These are phyloP conservation scores for Gastracanthus pulcherrimus DNA, from an alignment of 2,888 invertebrate genomes.

Conservation along the genomic window DNA sequence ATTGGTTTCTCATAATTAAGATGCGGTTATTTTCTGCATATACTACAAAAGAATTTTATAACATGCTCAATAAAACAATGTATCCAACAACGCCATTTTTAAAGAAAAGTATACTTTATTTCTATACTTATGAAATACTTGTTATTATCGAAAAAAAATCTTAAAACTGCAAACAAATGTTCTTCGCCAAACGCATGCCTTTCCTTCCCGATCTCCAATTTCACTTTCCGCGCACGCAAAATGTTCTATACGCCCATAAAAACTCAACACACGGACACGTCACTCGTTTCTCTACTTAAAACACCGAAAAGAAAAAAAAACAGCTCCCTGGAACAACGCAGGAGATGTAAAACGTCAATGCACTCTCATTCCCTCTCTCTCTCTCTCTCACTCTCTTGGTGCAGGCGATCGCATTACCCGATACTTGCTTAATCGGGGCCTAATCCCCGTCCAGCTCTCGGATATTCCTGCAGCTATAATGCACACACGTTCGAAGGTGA, in stretches of 20 bases:
- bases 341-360: conserved; percentile 18
- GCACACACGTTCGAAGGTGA: conserved; percentile 60
- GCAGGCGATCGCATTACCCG: conserved; percentile 35
- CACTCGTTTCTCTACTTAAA: neutral
- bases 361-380: neutral
- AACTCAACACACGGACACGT: neutral
- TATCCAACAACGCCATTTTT: no score
- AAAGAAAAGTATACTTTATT: neutral
- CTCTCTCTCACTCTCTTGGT: neutral
- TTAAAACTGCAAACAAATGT: no score
- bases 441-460: conserved; percentile 28
- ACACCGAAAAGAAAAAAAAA: neutral
- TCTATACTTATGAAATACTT: neutral
- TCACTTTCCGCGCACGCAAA: neutral
- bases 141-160: neutral
- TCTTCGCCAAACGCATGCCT: no score
- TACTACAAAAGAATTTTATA: no score
- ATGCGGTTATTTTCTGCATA: no score
- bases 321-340: neutral
- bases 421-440: conserved; percentile 41
- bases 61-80: no score
- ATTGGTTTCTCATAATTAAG: neutral
- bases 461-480: neutral
- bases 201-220: neutral
- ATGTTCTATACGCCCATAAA: neutral